Evolutionary conservation across 53 echinoderm and acorn worm genomes (phyloP), one percentile per base, ranked within the genome.

Genomic region (Temnopleurus reevesii): DNA sequence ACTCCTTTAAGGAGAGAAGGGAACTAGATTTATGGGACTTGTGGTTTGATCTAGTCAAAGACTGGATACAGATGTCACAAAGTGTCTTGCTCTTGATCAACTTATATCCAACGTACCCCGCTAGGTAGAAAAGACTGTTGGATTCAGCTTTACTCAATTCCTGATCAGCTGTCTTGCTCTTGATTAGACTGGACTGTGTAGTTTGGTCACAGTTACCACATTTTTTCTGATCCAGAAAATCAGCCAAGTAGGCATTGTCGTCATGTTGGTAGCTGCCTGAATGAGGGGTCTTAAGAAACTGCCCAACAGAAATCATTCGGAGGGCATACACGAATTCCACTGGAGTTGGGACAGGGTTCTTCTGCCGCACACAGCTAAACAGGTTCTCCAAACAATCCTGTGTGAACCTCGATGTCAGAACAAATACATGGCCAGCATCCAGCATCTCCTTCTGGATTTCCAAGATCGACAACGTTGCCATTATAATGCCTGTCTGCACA

Each of bases 311-410:
- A 53, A 96, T 96, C 7, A 94, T 79, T 21, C 83, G 59, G 9
- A 94, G 79, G 34, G 93, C 91, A 66, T 33, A 95, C 49, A 89
- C 90, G 47, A 95, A 95, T 63, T 91, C 93, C 6, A 95, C 35
- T 47, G 95, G 94, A n/a, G 93, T 66, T 54, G 91, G 95, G 5
- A 93, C 64, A 9, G 93, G 95, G 18, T 95, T 95, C 61, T 64
- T 91, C 45, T 53, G 55, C 43, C 90, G 57, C 25, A 95, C 90
- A 4, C 44, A 59, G 19, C 82, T 59, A 44, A 92, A 93, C 4
- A 95, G 77, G 66, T 93, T 93, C 89, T 27, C 93, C 44, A 95
- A 66, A 82, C 93, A 95, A 63, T 95, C 92, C 31, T 95, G 93
- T 15, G 90, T 92, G 13, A 92, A 76, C 36, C 95, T 30, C 4